Conservation (phyloP, 2,888 invertebrate species). For the Ophonus ardosiacus region DNA sequence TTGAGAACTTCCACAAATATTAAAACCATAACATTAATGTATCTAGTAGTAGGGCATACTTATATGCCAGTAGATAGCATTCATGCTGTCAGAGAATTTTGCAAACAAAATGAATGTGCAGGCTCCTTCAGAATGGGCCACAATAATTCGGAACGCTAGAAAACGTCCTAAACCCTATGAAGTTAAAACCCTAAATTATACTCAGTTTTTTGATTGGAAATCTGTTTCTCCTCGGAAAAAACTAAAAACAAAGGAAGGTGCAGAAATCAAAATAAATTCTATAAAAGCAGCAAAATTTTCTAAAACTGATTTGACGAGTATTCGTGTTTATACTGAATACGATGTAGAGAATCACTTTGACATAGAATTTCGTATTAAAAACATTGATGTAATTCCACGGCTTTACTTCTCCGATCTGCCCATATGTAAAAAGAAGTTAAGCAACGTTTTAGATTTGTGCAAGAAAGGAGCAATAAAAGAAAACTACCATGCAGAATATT, state of each 20-base stretch:
- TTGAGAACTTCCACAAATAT: constrained; percentile 66
- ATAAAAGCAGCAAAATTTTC: constrained; percentile 28
- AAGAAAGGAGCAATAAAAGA: constrained; percentile 20
- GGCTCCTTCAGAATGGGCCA: constrained; percentile 68
- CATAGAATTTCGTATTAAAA: background rate
- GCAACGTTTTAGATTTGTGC: constrained; percentile 25
- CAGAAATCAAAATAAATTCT: constrained; percentile 18
- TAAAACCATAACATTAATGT: constrained; percentile 68
- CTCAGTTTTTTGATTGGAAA: constrained; percentile 63
- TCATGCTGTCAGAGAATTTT: constrained; percentile 67
- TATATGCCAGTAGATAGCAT: constrained; percentile 70
- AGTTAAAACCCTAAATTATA: constrained; percentile 62
- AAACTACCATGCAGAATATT: constrained; percentile 40
- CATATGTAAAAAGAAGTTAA: constrained; percentile 1
- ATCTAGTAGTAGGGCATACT: constrained; percentile 69
- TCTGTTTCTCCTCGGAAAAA: constrained; percentile 23
- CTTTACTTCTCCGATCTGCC: background rate
- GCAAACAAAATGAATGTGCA: constrained; percentile 67
- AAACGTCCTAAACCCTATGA: constrained; percentile 66
- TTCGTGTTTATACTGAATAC: background rate
- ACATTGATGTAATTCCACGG: background rate
- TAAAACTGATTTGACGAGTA: constrained; percentile 21
- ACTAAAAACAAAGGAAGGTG: constrained; percentile 16
- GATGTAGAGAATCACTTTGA: background rate
- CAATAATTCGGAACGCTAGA: constrained; percentile 65